Percentiles rank a stretch among this genome's conserved stretches.
Conservation (phyloP, 2,113 vertebrate species). For the Chroicocephalus ridibundus region DNA sequence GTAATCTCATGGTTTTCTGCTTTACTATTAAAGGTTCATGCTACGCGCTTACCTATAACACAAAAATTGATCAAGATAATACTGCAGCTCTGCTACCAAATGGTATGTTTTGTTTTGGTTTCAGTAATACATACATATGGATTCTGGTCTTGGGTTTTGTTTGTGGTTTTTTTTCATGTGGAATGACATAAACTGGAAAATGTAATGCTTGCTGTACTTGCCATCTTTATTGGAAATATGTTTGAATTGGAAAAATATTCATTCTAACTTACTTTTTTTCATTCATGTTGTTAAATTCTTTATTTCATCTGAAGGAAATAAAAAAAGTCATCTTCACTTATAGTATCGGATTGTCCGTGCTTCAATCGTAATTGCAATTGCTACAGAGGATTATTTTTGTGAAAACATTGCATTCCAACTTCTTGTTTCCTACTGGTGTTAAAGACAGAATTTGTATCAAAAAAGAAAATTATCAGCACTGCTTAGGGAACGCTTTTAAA, state of each 20-base stretch:
- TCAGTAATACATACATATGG: not conserved
- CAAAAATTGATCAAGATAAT: slow-evolving; percentile 89
- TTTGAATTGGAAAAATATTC: not conserved
- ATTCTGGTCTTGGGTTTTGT: not conserved
- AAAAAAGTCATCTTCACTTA: not conserved
- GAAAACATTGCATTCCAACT: not conserved
- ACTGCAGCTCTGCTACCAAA: slow-evolving; percentile 81
- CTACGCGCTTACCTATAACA: slow-evolving; percentile 83
- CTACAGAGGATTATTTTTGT: not conserved
- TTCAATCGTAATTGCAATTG: not conserved
- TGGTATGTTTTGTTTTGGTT: slow-evolving; percentile 70
- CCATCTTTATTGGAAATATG: not conserved
- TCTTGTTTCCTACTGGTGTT: not conserved
- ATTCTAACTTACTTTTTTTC: not conserved
- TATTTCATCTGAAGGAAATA: not conserved
- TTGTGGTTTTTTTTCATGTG: not conserved
- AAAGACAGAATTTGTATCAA: not conserved
- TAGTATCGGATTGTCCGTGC: not conserved
- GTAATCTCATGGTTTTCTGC: slow-evolving; percentile 1
- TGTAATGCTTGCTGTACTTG: not conserved
- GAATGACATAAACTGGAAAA: not conserved
- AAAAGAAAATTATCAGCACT: not conserved
- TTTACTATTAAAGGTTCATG: slow-evolving; percentile 75
- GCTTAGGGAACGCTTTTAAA: not conserved
- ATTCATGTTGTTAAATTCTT: not conserved